phyloP scores from a whole-genome alignment of 2,797 vertebrate genomes.

The Amphiprion clarkii region DNA sequence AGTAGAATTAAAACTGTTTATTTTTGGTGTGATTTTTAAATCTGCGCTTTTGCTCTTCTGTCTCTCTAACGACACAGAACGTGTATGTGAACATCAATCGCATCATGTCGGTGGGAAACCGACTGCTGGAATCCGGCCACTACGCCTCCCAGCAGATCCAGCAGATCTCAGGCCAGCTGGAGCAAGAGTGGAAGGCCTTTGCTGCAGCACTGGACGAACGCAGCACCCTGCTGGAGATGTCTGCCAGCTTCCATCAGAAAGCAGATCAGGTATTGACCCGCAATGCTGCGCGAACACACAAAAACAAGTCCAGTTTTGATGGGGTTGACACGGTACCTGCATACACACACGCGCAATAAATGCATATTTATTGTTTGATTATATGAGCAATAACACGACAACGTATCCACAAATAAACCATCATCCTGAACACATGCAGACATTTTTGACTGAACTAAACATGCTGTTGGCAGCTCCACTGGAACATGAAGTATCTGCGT shows the following conservation, averaged over 20 bases:
- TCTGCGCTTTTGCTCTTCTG: not conserved
- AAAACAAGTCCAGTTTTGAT: not conserved
- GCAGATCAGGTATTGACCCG: constrained; percentile 91
- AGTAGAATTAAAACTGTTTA: not conserved
- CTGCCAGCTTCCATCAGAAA: constrained; percentile 98
- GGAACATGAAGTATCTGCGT: not conserved
- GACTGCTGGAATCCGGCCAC: constrained; percentile 96
- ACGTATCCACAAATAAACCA: not conserved
- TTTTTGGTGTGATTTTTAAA: not conserved
- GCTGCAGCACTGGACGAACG: constrained; percentile 98
- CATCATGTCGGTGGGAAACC: constrained; percentile 98
- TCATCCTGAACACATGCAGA: not conserved
- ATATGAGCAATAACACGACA: not conserved
- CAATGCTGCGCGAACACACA: not conserved
- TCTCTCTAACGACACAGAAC: constrained; percentile 84
- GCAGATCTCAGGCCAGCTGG: constrained; percentile 96
- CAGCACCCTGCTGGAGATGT: constrained; percentile 98
- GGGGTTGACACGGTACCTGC: not conserved
- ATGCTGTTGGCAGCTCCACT: not conserved
- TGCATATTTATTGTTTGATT: not conserved
- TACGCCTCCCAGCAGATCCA: constrained; percentile 99
- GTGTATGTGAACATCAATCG: constrained; percentile 99
- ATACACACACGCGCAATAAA: not conserved
- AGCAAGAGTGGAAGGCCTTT: constrained; percentile 99
- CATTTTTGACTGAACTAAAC: not conserved